These are phyloP conservation scores for Umimayanthus chanpuru DNA, from an alignment of 92 coral and sea anemone species.

Conservation along the genomic window DNA sequence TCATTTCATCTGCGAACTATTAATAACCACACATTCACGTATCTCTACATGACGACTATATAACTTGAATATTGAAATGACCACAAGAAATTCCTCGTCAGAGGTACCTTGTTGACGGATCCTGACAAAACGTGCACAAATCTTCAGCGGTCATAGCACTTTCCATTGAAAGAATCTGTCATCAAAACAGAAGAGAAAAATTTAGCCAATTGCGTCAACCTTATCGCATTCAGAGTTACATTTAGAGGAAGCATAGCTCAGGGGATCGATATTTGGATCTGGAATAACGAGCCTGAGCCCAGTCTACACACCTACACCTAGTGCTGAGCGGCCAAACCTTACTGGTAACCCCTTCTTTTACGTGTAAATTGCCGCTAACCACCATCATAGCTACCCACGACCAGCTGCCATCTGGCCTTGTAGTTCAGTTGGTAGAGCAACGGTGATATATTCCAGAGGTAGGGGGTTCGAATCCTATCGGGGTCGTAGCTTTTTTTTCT, in stretches of 20 bases:
- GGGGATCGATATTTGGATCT: not conserved
- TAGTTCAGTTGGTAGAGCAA: too few species aligned
- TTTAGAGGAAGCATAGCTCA: not conserved
- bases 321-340: too few species aligned
- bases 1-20: not conserved
- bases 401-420: too few species aligned
- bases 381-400: too few species aligned
- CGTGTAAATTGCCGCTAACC: too few species aligned
- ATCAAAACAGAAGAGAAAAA: not conserved
- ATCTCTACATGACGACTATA: not conserved
- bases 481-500: too few species aligned
- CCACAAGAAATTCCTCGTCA: too few species aligned
- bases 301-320: too few species aligned
- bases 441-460: too few species aligned
- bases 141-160: constrained; percentile 72
- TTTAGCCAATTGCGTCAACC: not conserved
- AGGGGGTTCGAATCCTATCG: too few species aligned
- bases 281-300: too few species aligned
- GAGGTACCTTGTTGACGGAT: constrained; percentile 76
- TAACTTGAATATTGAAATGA: not conserved
- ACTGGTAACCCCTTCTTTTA: too few species aligned
- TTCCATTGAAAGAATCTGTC: constrained; percentile 75
- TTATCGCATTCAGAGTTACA: not conserved
- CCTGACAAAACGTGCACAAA: constrained; percentile 76
- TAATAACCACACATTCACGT: not conserved